Evolutionary conservation across 2,797 vertebrate genomes (phyloP), one percentile per base, ranked within the genome.

Genomic region (Molossus molossus): DNA sequence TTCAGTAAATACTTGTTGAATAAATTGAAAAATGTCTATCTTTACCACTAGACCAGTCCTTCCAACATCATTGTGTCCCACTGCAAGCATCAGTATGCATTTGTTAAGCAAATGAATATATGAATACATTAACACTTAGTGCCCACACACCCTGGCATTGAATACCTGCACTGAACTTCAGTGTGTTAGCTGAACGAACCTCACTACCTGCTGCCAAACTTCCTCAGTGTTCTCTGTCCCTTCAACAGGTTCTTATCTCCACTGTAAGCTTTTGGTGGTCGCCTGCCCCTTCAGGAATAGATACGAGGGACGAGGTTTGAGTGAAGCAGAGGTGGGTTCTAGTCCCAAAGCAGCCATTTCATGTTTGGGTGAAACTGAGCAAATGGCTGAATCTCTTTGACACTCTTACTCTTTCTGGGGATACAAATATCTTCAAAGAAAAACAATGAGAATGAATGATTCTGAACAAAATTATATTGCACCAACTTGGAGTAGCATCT

Each of bases 401-500:
- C 86, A 37, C 84, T 60, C 53, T 83, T 83, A 67, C 37, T 57
- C 4, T 69, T 50, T 10, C 20, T 67, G 20, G 21, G 8, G 9
- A 73, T 55, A 50, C 18, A 86, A 48, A 85, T 37, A 69, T 29
- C 45, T 88, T 92, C 62, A 92, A 80, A 93, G 45, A 15, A 88
- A 84, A 77, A 84, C 40, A 85, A 3, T 62, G n/a, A 79, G 18
- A 8, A 33, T 70, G 75, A 84, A 67, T 48, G 4, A 73, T 72
- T 73, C 93, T 57, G 67, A 94, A 76, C 53, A 82, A 87, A 92
- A 76, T 67, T 48, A 11, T 40, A 69, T 82, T 69, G 85, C 18
- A 75, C 55, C 23, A 67, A 12, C 17, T 81, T 75, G 11, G 20
- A 53, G 23, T 9, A 60, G 27, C 33, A 84, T 62, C 15, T 70